Conservation (phyloP, 1,140 invertebrate genomes). For the Drosophila willistoni region DNA sequence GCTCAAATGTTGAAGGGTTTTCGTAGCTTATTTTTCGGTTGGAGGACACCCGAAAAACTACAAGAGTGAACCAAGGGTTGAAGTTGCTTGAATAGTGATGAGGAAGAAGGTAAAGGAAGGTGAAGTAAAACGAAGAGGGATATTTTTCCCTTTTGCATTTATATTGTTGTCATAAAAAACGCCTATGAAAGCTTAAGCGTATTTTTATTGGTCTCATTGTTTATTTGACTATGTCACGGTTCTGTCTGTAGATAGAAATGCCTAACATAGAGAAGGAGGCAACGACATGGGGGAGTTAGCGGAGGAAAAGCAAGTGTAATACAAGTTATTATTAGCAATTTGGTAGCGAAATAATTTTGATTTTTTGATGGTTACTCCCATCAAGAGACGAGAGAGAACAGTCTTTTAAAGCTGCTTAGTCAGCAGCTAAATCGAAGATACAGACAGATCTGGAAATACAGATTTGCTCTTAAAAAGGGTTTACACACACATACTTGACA, state of each 20-base stretch:
- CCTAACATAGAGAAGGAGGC: not conserved
- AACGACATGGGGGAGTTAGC: conserved; percentile 4
- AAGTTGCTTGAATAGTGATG: too few species aligned
- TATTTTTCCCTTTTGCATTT: conserved; percentile 74
- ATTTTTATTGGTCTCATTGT: conserved; percentile 81
- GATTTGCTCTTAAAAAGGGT: conserved; percentile 37
- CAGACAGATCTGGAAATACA: not conserved
- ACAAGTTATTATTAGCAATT: conserved; percentile 82
- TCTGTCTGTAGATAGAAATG: conserved; percentile 41
- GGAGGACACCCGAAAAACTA: conserved; percentile 23
- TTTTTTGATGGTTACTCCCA: conserved; percentile 60
- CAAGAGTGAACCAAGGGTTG: not conserved
- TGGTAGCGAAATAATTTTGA: conserved; percentile 77
- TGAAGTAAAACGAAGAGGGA: not conserved
- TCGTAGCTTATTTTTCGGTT: not conserved
- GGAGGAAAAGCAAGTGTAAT: conserved; percentile 50
- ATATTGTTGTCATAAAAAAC: conserved; percentile 83
- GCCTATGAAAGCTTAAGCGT: conserved; percentile 82
- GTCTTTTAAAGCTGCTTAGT: conserved; percentile 32
- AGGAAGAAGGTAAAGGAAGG: not conserved
- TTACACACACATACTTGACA: conserved; percentile 29
- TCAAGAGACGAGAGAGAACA: conserved; percentile 1
- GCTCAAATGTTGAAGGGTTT: conserved; percentile 74
- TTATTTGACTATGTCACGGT: conserved; percentile 80
- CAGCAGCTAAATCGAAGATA: conserved; percentile 27